These are phyloP conservation scores for Callitettix versicolor DNA, from an alignment of 1,140 invertebrate genomes.

Conservation along the genomic window DNA sequence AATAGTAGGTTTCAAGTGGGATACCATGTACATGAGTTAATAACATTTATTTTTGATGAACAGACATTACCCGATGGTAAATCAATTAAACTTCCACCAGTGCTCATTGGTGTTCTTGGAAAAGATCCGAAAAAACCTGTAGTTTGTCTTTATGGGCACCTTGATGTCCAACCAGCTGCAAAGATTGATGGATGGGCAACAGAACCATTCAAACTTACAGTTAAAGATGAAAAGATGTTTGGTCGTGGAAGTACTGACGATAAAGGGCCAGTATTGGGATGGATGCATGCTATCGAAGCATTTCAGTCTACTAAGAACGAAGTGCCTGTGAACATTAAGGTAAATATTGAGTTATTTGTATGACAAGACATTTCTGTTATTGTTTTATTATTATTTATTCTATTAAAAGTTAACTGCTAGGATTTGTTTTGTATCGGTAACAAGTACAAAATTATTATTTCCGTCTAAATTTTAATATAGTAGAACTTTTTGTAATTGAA, in stretches of 20 bases:
- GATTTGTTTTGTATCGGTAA: too few species aligned
- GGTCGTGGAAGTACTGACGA: slow-evolving; percentile 91
- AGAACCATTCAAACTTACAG: slow-evolving; percentile 84
- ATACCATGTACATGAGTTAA: too few species aligned
- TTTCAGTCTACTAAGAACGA: slow-evolving; percentile 59
- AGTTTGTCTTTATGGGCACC: slow-evolving; percentile 89
- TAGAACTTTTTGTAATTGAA: too few species aligned
- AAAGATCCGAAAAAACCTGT: slow-evolving; percentile 81
- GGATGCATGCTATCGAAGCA: slow-evolving; percentile 88
- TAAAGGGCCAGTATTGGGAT: slow-evolving; percentile 85
- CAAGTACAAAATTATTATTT: too few species aligned
- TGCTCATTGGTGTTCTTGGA: slow-evolving; percentile 75
- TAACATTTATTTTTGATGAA: too few species aligned
- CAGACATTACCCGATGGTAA: slow-evolving; percentile 60
- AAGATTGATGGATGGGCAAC: slow-evolving; percentile 91
- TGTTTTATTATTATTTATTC: too few species aligned
- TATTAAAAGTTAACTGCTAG: too few species aligned
- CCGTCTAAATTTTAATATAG: too few species aligned
- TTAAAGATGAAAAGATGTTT: slow-evolving; percentile 83
- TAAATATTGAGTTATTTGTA: too few species aligned
- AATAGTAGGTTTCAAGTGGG: too few species aligned
- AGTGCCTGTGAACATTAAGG: slow-evolving; percentile 87
- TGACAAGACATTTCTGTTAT: too few species aligned
- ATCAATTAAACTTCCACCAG: slow-evolving; percentile 71
- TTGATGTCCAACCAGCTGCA: slow-evolving; percentile 93